Conservation (phyloP, 2,888 invertebrate genomes). For the Coronaproctus castanopsis region DNA sequence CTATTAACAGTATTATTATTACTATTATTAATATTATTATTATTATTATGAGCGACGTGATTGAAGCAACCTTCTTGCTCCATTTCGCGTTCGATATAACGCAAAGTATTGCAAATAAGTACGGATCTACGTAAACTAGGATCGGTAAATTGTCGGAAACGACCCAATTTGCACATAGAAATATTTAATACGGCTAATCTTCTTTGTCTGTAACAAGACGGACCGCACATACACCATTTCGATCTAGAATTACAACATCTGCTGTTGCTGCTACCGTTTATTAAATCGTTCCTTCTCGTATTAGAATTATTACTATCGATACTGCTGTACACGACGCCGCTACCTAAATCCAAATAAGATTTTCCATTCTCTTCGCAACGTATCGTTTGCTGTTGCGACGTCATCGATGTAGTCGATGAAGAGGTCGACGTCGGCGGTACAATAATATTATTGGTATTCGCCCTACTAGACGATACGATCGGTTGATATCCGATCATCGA, state of each 20-base stretch:
- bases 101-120: slow-evolving; percentile 77
- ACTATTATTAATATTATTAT: background rate
- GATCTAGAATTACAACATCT: slow-evolving; percentile 23
- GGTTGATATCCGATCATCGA: background rate
- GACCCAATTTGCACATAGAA: slow-evolving; percentile 75
- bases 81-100: slow-evolving; percentile 74
- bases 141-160: slow-evolving; percentile 70
- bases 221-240: slow-evolving; percentile 40
- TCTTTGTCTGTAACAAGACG: slow-evolving; percentile 60
- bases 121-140: slow-evolving; percentile 75
- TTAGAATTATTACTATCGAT: background rate
- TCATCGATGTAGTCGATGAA: background rate
- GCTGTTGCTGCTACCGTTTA: background rate
- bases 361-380: slow-evolving; percentile 75
- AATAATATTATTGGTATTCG: too few relatives aligned
- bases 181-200: slow-evolving; percentile 75
- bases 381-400: slow-evolving; percentile 47
- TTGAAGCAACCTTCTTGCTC: slow-evolving; percentile 33
- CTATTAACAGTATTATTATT: slow-evolving; percentile 1
- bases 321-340: slow-evolving; percentile 26
- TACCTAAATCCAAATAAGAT: slow-evolving; percentile 68
- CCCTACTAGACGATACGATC: too few relatives aligned
- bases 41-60: slow-evolving; percentile 7
- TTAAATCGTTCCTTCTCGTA: background rate
- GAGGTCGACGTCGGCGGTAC: background rate